Percentiles rank a stretch among this genome's conserved stretches.
phyloP scores from a whole-genome alignment of 2,888 invertebrate genomes.

The Coleophora deauratella region DNA sequence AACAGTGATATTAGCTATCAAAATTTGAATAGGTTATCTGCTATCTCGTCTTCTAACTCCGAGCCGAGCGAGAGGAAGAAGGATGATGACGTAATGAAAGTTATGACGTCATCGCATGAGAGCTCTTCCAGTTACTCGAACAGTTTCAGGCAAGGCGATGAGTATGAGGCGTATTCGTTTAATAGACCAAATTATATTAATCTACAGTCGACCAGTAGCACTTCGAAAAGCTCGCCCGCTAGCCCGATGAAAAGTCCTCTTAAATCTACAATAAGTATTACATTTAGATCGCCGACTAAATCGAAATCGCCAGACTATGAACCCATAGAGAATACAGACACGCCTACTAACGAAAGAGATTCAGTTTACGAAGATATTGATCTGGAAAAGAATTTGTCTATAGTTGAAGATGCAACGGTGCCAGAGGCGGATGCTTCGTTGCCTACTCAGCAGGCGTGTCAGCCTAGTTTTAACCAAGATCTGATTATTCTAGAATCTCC shows the following conservation, averaged over 20 bases:
- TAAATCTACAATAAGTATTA: constrained; percentile 82
- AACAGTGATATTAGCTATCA: constrained; percentile 61
- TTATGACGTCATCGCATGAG: constrained; percentile 66
- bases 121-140: constrained; percentile 62
- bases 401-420: constrained; percentile 70
- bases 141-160: constrained; percentile 38
- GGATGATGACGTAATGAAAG: constrained; percentile 34
- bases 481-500: constrained; percentile 73
- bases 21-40: constrained; percentile 62
- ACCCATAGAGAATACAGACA: constrained; percentile 47
- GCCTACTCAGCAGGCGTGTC: constrained; percentile 74
- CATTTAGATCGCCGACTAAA: constrained; percentile 78
- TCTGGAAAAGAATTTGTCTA: constrained; percentile 58
- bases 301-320: constrained; percentile 58
- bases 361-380: constrained; percentile 76
- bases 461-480: constrained; percentile 54
- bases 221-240: constrained; percentile 57
- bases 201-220: constrained; percentile 56
- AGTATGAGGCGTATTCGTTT: constrained; percentile 57
- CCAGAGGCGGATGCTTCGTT: constrained; percentile 72
- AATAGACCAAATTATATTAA: constrained; percentile 63
- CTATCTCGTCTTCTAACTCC: constrained; percentile 58
- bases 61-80: constrained; percentile 37
- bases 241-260: constrained; percentile 72
- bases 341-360: constrained; percentile 62